Base-by-base conservation (phyloP, 2,113 vertebrate genomes). In the Ondatra zibethicus region DNA sequence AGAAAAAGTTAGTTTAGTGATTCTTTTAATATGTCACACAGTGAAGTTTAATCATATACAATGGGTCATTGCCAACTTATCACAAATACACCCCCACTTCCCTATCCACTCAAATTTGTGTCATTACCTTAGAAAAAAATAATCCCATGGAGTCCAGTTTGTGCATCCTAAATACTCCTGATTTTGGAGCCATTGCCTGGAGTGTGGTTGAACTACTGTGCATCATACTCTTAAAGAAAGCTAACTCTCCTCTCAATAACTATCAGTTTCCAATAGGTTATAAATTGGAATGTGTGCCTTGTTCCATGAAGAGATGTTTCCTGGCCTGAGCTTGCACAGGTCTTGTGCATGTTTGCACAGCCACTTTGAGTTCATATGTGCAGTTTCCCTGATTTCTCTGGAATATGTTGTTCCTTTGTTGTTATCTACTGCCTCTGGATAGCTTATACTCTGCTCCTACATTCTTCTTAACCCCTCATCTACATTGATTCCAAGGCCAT, bases 51-150 rank as follows among this genome's bases (percentile, higher is more conserved):
- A 42, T 45, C 11, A 27, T 76, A 45, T 27, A 27, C 73, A 76
- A 76, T 76, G 73, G 45, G 4, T 23, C 4, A 45, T 39, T 76
- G 42, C 73, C 73, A 27, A 6, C 39, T 76, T 19, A 75, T 66
- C 27, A 9, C 27, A 31, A 0, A 9, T 4, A 4, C n/a, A 23
- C 5, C 23, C 39, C 10, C 3, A 23, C n/a, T 73, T 73, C 8
- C 21, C 72, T 42, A 73, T 42, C 70, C n/a, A 39, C 65, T 66
- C 65, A 31, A 66, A 29, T 66, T 66, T 66, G 65, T 66, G 27
- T 66, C 65, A 47, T 1, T 31, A 27, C 27, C 27, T 66, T 65
- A 4, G 12, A 66, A 7, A 63, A 29, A 66, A 23, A 21, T 73
- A 39, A 73, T 23, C 19, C 17, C 7, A 39, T 73, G 70, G 70